phyloP scores from a whole-genome alignment of 92 coral and sea anemone species.

The Paragorgia papillata region DNA sequence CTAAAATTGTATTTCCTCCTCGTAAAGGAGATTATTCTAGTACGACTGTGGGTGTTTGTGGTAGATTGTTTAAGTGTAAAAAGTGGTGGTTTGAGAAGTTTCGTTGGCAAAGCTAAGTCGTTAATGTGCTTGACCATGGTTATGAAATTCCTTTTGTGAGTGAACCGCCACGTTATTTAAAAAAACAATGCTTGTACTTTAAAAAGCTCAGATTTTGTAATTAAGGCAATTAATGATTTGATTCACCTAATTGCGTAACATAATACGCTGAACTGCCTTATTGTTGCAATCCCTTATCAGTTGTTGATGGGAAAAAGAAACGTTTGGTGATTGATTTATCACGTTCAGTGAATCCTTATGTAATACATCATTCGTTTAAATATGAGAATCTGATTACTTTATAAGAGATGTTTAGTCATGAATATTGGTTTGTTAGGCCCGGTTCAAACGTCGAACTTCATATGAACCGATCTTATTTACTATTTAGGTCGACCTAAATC shows the following conservation, averaged over 20 bases:
- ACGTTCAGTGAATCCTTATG: conserved; percentile 57
- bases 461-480: no score
- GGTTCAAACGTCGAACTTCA: no score
- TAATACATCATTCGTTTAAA: conserved; percentile 48
- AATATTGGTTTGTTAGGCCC: conserved; percentile 57
- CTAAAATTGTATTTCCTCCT: neutral
- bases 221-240: no score
- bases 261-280: conserved; percentile 39
- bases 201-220: no score
- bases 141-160: no score
- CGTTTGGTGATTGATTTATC: conserved; percentile 61
- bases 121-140: conserved; percentile 28
- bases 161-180: no score
- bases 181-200: no score
- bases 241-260: no score
- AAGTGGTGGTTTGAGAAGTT: no score
- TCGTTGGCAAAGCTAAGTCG: conserved; percentile 44
- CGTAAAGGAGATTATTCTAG: neutral
- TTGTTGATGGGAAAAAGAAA: conserved; percentile 61
- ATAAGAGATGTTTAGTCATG: conserved; percentile 49
- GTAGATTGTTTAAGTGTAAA: conserved; percentile 35
- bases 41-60: conserved; percentile 39
- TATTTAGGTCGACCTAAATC: no score
- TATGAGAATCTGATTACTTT: conserved; percentile 59
- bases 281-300: conserved; percentile 62